Evolutionary conservation across 2,888 invertebrate species (phyloP).

Genomic region (Pyrochroa serraticornis): DNA sequence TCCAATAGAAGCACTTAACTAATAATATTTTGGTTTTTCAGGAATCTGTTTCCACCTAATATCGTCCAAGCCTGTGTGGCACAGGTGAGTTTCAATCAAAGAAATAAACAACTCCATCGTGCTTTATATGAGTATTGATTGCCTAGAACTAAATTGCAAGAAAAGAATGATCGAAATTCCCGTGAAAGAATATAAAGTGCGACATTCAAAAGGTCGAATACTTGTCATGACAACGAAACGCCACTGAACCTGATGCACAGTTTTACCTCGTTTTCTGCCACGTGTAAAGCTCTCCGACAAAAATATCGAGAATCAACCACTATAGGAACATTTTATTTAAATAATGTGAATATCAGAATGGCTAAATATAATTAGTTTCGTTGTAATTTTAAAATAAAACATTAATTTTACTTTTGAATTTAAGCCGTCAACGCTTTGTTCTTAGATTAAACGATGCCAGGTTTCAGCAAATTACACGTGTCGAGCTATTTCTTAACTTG

Average conservation of each 20-base stretch:
- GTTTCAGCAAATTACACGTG: too few species aligned
- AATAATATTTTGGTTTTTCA: conserved; percentile 60
- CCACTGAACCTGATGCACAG: background rate
- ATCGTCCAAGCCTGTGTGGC: conserved; percentile 84
- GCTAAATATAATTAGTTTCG: too few species aligned
- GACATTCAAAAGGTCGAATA: conserved; percentile 13
- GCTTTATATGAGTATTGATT: conserved; percentile 22
- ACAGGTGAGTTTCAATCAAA: conserved; percentile 64
- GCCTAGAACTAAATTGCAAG: conserved; percentile 14
- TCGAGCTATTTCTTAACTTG: background rate
- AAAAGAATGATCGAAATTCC: conserved; percentile 10
- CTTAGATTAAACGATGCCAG: too few species aligned
- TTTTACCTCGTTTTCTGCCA: background rate
- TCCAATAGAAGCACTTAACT: too few species aligned
- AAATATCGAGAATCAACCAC: too few species aligned
- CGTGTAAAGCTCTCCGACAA: too few species aligned
- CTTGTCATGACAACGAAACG: conserved; percentile 20
- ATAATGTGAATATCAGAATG: too few species aligned
- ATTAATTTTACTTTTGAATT: too few species aligned
- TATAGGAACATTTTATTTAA: too few species aligned
- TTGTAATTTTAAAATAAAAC: background rate
- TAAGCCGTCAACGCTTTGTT: too few species aligned
- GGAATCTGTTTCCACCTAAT: conserved; percentile 93
- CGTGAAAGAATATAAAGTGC: too few species aligned
- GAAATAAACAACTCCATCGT: conserved; percentile 1